Evolutionary conservation across 2,888 invertebrate genomes (phyloP), one percentile per base, ranked within the genome.

Genomic region (Euspilapteryx auroguttella): DNA sequence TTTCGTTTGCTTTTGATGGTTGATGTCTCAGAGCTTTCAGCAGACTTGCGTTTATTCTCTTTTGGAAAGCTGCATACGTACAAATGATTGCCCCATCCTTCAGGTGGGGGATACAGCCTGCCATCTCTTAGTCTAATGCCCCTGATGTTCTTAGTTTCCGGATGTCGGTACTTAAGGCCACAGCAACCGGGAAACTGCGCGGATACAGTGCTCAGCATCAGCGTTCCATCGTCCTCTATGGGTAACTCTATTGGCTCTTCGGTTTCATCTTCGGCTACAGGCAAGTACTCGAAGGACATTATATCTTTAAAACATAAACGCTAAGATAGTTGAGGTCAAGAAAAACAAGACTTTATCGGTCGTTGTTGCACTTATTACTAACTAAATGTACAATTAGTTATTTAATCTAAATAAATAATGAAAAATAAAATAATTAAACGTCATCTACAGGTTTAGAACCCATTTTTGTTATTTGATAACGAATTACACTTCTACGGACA

Each of bases 241-340:
- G 97, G 97, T 51, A 98, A 79, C 78, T 97, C 98, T 69, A 98
- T 95, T 40, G 95, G 92, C 73, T 97, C 97, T 57, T 94, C 94
- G 49, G 92, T 92, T 80, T 96, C 97, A 53, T 96, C 95, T 78
- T 97, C 97, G 40, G 94, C 90, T 44, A 97, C 95, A 83, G 94
- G 93, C 65, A 96, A 85, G 61, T 83, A 85, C 51, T 75, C 75
- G 69, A 71, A 73, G 57, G 75, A 75, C 75, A 75, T 75, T 73
- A 71, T 75, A 69, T 62, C 58, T 64, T 66, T n/a, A n/a, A 63
- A 36, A 65, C 73, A 73, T 75, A 56, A 65, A 73, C 71, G 53
- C 55, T 56, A 53, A 21, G 11, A 45, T 47, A 50, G 46, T 47
- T 55, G 55, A 52, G 61, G 55, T 52, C 45, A 5, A 48, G 53